Base-by-base conservation (phyloP, 2,888 invertebrate genomes). In the Melinaea marsaeus region DNA sequence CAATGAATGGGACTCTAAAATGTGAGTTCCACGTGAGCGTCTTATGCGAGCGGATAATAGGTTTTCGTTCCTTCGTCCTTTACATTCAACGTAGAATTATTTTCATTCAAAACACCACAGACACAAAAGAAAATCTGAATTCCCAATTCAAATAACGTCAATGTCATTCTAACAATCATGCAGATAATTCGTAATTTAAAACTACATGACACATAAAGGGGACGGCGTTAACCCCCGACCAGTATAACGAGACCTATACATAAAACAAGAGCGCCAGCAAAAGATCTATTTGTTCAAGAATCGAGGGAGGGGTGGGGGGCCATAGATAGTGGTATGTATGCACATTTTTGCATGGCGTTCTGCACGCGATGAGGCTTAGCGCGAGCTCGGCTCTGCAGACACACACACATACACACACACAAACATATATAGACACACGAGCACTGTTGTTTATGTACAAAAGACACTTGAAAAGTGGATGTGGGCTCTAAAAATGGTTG, bases 321-420 rank as follows among this genome's bases (percentile, higher is more conserved):
- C 88, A 79, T 72, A 74, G 75, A 70, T 74, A 72, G 75, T 86
- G 86, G 88, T 81, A 74, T 80, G 78, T 80, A 77, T 83, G 83
- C 86, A 87, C 85, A 88, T 88, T 90, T 88, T 87, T 89, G 89
- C 89, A 89, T 81, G 84, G 85, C 81, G 81, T 83, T 82, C 75
- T 79, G 84, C 85, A 82, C 81, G 85, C 85, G 84, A 85, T 79
- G 81, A 76, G 74, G 79, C 80, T 79, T 76, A 77, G 80, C 81
- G 71, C 72, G 76, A 80, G 85, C 85, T 85, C 81, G 73, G 73
- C 76, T 79, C 81, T 88, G 88, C 88, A 85, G 73, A 74, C 81
- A 79, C 80, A 66, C 85, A 82, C 79, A 77, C 76, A 67, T 68
- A 60, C 59, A 61, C 61, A 63, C 58, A 33, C 56, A 37, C 62